Evolutionary conservation across 1,140 invertebrate genomes (phyloP).

Genomic region (Caenorhabditis remanei): DNA sequence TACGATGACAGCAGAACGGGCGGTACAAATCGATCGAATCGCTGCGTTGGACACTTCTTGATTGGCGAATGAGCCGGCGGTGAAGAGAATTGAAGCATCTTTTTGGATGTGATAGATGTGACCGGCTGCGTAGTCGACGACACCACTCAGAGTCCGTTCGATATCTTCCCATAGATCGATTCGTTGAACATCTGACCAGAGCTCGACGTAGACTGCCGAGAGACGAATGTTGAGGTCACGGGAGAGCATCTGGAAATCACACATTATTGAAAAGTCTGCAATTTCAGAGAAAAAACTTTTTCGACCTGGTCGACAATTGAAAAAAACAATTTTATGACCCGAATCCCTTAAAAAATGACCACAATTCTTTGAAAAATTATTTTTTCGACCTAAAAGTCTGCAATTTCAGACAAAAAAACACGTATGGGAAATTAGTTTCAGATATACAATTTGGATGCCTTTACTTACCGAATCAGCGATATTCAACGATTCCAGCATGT

Average conservation of each 20-base stretch:
- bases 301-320: too few species aligned
- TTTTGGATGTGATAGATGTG: constrained; percentile 76
- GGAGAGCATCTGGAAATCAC: constrained; percentile 75
- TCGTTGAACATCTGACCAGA: constrained; percentile 74
- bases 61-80: constrained; percentile 70
- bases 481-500: constrained; percentile 74
- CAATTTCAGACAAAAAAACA: too few species aligned
- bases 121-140: constrained; percentile 74
- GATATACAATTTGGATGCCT: too few species aligned
- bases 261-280: too few species aligned
- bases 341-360: too few species aligned
- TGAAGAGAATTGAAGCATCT: constrained; percentile 74
- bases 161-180: constrained; percentile 73
- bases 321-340: too few species aligned
- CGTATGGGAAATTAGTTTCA: too few species aligned
- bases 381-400: too few species aligned
- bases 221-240: constrained; percentile 75
- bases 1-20: constrained; percentile 71
- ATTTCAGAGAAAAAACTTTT: too few species aligned
- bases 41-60: constrained; percentile 70
- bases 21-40: constrained; percentile 74
- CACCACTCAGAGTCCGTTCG: constrained; percentile 69
- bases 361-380: too few species aligned
- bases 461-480: constrained; percentile 71
- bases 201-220: constrained; percentile 74